These are phyloP conservation scores for Hyles euphorbiae DNA, from an alignment of 1,140 invertebrate genomes.

Conservation along the genomic window DNA sequence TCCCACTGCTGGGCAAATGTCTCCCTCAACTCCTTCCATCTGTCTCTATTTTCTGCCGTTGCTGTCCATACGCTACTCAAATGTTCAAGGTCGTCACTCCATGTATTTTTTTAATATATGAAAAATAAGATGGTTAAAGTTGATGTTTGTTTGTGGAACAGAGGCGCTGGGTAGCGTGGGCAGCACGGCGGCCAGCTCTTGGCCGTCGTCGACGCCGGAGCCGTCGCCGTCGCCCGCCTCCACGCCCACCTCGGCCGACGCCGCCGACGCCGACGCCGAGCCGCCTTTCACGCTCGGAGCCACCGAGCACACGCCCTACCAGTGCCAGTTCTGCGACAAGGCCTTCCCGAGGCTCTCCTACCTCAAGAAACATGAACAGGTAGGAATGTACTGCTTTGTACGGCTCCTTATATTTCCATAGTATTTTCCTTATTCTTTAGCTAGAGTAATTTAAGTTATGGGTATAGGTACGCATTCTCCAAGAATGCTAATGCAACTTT, in stretches of 20 bases:
- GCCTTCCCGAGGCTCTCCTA: conserved; percentile 91
- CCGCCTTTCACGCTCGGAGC: conserved; percentile 80
- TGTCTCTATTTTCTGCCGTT: no score
- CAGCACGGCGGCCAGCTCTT: conserved; percentile 79
- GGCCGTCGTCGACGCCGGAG: conserved; percentile 78
- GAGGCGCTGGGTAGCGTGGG: conserved; percentile 81
- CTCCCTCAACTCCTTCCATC: no score
- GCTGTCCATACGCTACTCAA: no score
- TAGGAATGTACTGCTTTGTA: no score
- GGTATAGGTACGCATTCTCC: no score
- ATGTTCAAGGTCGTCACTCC: no score
- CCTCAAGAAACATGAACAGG: conserved; percentile 95
- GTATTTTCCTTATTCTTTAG: no score
- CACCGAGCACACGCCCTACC: conserved; percentile 87
- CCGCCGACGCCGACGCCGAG: conserved; percentile 76
- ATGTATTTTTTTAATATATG: no score
- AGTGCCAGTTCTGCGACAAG: conserved; percentile 93
- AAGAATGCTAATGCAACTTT: no score
- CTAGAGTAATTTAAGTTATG: no score
- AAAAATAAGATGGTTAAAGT: not conserved
- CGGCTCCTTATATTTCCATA: no score
- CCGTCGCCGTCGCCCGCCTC: conserved; percentile 77
- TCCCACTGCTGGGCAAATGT: no score
- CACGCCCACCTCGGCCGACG: conserved; percentile 79
- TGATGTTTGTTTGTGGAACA: conserved; percentile 37